These are phyloP conservation scores for Pyrgus malvae DNA, from an alignment of 2,888 invertebrate species.

Conservation along the genomic window DNA sequence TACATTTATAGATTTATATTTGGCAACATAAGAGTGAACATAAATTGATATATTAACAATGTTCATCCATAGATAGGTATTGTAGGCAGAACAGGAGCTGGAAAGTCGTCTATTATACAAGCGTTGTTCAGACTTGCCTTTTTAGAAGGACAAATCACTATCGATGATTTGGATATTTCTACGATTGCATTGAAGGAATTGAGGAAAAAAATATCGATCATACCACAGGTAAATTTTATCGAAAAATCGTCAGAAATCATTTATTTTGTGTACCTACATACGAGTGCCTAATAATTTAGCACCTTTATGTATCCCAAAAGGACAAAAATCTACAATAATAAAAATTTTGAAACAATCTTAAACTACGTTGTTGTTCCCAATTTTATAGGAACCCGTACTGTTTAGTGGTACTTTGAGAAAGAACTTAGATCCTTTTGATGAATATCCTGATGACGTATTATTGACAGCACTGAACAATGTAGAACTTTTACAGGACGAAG, in stretches of 20 bases:
- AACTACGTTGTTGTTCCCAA: background rate
- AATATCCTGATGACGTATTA: constrained; percentile 86
- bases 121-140: constrained; percentile 85
- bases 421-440: constrained; percentile 90
- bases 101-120: constrained; percentile 86
- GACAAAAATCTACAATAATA: no score
- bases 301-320: no score
- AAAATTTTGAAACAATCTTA: background rate
- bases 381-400: constrained; percentile 87
- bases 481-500: constrained; percentile 55
- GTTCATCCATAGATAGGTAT: constrained; percentile 80
- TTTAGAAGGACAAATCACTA: constrained; percentile 84
- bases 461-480: constrained; percentile 90
- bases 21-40: no score
- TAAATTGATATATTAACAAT: no score
- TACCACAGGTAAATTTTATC: constrained; percentile 72
- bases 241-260: no score
- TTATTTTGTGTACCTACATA: no score
- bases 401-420: constrained; percentile 93
- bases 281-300: no score
- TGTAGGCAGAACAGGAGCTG: constrained; percentile 85
- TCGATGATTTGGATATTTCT: constrained; percentile 85
- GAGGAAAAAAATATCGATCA: constrained; percentile 83
- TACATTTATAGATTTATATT: constrained; percentile 36
- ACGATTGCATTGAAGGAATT: constrained; percentile 82